phyloP scores from a whole-genome alignment of 2,113 vertebrate species.

The Ginglymostoma cirratum region DNA sequence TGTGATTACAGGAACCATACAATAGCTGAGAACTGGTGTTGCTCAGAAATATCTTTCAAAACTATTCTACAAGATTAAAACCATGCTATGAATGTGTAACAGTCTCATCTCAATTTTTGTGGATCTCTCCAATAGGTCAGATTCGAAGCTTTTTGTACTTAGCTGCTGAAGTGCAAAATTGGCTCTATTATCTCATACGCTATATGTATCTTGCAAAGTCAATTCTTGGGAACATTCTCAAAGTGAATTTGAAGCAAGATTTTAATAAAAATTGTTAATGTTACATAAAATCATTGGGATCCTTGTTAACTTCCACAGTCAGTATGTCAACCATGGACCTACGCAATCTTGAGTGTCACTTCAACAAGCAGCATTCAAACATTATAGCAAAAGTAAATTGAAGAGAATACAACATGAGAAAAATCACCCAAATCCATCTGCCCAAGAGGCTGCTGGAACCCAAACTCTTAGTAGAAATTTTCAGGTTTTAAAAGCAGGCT shows the following conservation, averaged over 20 bases:
- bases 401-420: neutral
- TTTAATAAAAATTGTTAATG: neutral
- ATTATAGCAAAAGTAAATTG: neutral
- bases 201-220: neutral
- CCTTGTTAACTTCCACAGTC: neutral
- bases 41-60: neutral
- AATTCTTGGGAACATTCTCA: neutral
- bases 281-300: neutral
- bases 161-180: neutral
- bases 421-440: neutral
- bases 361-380: neutral
- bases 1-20: neutral
- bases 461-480: neutral
- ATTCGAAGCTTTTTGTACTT: neutral
- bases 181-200: neutral
- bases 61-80: neutral
- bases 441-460: neutral
- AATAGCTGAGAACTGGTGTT: neutral
- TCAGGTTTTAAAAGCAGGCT: neutral
- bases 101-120: neutral
- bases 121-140: neutral
- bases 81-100: neutral
- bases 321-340: neutral
- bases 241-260: neutral
- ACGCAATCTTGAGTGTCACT: neutral